phyloP scores from a whole-genome alignment of 2,797 vertebrate species.

The Acanthurus tractus region DNA sequence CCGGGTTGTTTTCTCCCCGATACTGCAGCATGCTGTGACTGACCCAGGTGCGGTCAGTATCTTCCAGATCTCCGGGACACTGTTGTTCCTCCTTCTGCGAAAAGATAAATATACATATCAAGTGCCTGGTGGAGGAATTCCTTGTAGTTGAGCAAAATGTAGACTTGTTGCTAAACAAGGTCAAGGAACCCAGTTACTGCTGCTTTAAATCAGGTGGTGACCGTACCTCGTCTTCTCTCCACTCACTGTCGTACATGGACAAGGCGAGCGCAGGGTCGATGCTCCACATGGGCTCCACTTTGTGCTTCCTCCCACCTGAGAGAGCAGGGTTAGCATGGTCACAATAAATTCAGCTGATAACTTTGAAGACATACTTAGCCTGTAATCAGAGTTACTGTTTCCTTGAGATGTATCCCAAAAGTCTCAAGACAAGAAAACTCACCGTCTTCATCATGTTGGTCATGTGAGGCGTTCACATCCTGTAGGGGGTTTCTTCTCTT shows the following conservation, averaged over 20 bases:
- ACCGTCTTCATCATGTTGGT: conserved; percentile 27
- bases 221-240: conserved; percentile 59
- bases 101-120: neutral
- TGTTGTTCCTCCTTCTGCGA: conserved; percentile 19
- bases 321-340: neutral
- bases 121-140: neutral
- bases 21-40: conserved; percentile 90
- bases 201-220: too few species aligned
- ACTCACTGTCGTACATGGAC: conserved; percentile 87
- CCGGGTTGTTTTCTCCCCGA: conserved; percentile 42
- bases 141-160: too few species aligned
- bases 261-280: conserved; percentile 91
- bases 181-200: too few species aligned
- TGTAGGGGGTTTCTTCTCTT: conserved; percentile 51
- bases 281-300: conserved; percentile 91
- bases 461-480: conserved; percentile 72
- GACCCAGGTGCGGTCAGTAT: conserved; percentile 93
- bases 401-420: neutral
- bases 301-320: conserved; percentile 39
- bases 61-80: conserved; percentile 78
- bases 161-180: too few species aligned
- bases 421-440: conserved; percentile 1
- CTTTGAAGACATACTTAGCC: neutral
- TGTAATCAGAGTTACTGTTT: neutral
- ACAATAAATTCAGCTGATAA: neutral